A percentile compares a stretch with the other conserved stretches of the same genome.
phyloP scores from a whole-genome alignment of 2,888 invertebrate genomes.

The Lepas anatifera region DNA sequence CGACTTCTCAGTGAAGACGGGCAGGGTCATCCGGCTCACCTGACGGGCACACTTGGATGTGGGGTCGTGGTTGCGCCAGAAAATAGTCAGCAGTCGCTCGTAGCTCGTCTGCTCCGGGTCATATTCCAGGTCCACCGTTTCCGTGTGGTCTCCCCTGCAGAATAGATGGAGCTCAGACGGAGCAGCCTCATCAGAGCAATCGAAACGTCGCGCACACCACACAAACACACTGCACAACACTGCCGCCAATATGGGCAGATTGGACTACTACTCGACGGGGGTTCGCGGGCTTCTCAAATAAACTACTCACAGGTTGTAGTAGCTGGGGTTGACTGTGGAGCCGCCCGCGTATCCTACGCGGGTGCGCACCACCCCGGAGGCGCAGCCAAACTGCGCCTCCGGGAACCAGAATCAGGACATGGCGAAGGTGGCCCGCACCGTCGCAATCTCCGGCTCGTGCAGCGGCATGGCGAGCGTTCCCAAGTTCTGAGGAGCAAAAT shows the following conservation, averaged over 20 bases:
- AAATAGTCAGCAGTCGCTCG: constrained; percentile 60
- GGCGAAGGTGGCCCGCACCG: constrained; percentile 66
- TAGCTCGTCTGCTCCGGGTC: constrained; percentile 66
- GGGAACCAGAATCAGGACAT: constrained; percentile 94
- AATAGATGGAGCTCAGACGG: no score
- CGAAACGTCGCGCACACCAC: no score
- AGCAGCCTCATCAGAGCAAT: neutral
- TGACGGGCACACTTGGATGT: constrained; percentile 67
- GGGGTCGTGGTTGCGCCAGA: constrained; percentile 91
- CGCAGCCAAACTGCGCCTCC: constrained; percentile 63
- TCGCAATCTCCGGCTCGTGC: constrained; percentile 19
- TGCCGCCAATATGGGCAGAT: neutral
- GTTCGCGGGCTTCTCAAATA: neutral
- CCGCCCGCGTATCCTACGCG: constrained; percentile 90
- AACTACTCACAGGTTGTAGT: constrained; percentile 64
- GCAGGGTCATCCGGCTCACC: no score
- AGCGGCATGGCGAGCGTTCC: constrained; percentile 10
- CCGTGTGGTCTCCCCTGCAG: constrained; percentile 82
- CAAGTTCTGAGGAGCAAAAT: neutral
- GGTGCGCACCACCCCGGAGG: constrained; percentile 70
- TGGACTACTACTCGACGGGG: neutral
- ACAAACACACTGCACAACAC: neutral
- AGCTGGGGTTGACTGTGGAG: constrained; percentile 61
- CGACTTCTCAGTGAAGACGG: no score
- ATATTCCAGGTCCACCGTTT: constrained; percentile 82